phyloP scores from a whole-genome alignment of 2,888 invertebrate species.

The Ashinkailepas kermadecensis region DNA sequence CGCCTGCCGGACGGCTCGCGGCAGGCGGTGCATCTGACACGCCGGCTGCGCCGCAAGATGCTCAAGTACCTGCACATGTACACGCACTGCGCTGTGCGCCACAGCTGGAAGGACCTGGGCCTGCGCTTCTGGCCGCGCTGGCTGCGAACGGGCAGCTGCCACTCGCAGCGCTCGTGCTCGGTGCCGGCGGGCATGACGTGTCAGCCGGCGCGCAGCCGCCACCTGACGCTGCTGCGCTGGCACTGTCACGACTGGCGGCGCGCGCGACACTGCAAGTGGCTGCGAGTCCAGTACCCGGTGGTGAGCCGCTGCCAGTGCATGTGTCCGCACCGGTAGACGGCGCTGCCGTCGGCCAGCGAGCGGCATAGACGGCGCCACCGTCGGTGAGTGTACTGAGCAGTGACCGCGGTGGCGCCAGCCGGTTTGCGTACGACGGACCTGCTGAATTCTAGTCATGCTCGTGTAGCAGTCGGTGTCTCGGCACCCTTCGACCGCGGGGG shows the following conservation, averaged over 20 bases:
- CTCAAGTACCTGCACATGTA: slow-evolving; percentile 49
- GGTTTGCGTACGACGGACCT: too few species aligned
- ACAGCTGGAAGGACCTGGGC: slow-evolving; percentile 50
- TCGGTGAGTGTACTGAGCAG: too few species aligned
- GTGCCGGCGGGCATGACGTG: slow-evolving; percentile 52
- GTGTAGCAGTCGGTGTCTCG: too few species aligned
- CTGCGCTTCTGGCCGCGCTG: slow-evolving; percentile 52
- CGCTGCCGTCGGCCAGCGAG: too few species aligned
- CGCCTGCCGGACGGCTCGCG: slow-evolving; percentile 38
- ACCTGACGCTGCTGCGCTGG: slow-evolving; percentile 48
- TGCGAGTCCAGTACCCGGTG: slow-evolving; percentile 48
- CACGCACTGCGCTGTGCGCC: slow-evolving; percentile 46
- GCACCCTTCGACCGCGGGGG: too few species aligned
- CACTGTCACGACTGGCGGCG: slow-evolving; percentile 42
- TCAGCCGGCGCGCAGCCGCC: slow-evolving; percentile 41
- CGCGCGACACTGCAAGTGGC: slow-evolving; percentile 46
- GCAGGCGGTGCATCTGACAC: slow-evolving; percentile 40
- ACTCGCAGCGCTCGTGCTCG: slow-evolving; percentile 47
- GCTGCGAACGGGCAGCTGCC: slow-evolving; percentile 48
- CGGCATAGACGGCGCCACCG: too few species aligned
- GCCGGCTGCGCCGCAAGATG: slow-evolving; percentile 44
- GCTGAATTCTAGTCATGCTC: too few species aligned
- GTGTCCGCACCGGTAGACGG: slow-evolving; percentile 37
- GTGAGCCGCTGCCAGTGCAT: slow-evolving; percentile 48
- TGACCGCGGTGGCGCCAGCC: too few species aligned